Evolutionary conservation across 1,140 invertebrate genomes (phyloP).

Genomic region (Parasteatoda tepidariorum): DNA sequence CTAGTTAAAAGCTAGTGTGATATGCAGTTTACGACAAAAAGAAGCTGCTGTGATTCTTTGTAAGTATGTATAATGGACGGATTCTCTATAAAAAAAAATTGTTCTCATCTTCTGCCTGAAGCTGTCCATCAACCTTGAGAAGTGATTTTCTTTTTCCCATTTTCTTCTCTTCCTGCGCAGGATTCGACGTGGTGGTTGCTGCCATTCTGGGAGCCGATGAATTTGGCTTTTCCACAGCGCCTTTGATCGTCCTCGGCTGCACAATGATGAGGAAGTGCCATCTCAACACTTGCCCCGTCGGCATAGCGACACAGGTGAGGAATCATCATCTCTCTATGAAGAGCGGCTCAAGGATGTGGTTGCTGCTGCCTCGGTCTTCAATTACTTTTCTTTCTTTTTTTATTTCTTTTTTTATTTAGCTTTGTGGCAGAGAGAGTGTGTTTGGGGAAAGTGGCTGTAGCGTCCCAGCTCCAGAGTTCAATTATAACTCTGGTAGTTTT

Average conservation of each 20-base stretch:
- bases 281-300: conserved; percentile 98
- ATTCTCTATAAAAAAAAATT: not conserved
- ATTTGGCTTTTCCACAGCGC: conserved; percentile 98
- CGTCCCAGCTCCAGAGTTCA: not conserved
- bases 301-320: conserved; percentile 87
- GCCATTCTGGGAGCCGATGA: conserved; percentile 97
- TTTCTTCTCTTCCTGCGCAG: conserved; percentile 66
- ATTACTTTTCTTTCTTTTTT: conserved; percentile 21
- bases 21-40: not conserved
- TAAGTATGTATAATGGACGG: conserved; percentile 37
- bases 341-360: not conserved
- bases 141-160: conserved; percentile 55
- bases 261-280: conserved; percentile 99
- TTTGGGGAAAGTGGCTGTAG: not conserved
- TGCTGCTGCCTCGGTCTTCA: not conserved
- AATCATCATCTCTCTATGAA: not conserved
- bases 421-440: not conserved
- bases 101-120: conserved; percentile 9
- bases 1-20: conserved; percentile 20
- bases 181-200: conserved; percentile 96
- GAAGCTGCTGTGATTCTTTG: not conserved
- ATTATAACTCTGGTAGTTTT: too few relatives aligned
- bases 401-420: not conserved
- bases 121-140: conserved; percentile 43
- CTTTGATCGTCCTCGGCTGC: conserved; percentile 95